Evolutionary conservation across 2,888 invertebrate species (phyloP), one percentile per base, ranked within the genome.

Genomic region (Nebria brevicollis): DNA sequence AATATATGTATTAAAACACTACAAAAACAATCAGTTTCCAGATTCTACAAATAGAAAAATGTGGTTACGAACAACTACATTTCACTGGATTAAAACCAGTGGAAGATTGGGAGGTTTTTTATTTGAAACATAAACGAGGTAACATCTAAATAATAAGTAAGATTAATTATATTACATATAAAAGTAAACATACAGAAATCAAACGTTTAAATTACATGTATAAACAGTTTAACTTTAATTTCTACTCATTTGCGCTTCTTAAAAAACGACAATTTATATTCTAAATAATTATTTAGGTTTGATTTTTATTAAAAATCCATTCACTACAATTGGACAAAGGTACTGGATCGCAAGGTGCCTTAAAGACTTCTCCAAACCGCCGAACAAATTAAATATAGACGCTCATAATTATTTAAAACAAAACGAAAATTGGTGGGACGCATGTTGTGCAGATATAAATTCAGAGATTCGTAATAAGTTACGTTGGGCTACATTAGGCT

Each of bases 401-500:
- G 89, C 87, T 34, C 90, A 91, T 83, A 85, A 88, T 81, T 83
- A 89, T 77, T 83, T 91, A 74, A 85, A 86, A 6, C 84, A 87
- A 10, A 84, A 87, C 75, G 89, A 91, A 86, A 90, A 92, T 84
- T 92, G 94, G 95, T 93, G 95, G 95, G 90, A 91, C 84, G 89
- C 90, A 83, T 91, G 92, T 86, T 88, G 90, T 87, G 86, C 86
- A 42, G 83, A 87, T 72, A 83, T 83, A 65, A 85, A 86, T 82
- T 84, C 84, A 0, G 84, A 83, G 34, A 81, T 91, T n/a, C 82
- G 89, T 54, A 87, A 90, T 72, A 92, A 93, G 85, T 87, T 99
- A 85, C 91, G 99, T 85, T 99, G 99, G 99, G 93, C 95, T 0
- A 99, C 99, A 0, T 89, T 99, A 64, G 99, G 99, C 13, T 98